Evolutionary conservation across 2,113 vertebrate species (phyloP).

Genomic region (Sphyrna mokarran): DNA sequence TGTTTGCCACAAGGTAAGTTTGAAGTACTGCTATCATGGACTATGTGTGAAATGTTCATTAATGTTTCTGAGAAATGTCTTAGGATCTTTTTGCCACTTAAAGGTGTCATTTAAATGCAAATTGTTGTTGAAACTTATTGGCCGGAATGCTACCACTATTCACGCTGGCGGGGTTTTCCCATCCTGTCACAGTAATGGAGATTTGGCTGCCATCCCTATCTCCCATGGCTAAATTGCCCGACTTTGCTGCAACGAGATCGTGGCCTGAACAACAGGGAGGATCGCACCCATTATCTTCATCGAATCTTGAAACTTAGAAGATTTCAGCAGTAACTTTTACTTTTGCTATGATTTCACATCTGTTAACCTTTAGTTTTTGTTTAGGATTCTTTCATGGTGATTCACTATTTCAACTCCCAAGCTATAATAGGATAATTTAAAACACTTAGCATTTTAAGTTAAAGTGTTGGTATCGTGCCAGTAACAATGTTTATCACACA

Average conservation of each 20-base stretch:
- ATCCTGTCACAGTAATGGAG: too few species aligned
- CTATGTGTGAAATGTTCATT: background rate
- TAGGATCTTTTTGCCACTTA: background rate
- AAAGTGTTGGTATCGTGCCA: background rate
- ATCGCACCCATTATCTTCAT: background rate
- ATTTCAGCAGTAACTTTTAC: constrained; percentile 34
- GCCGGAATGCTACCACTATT: too few species aligned
- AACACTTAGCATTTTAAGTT: background rate
- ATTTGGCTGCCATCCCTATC: too few species aligned
- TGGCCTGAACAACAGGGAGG: too few species aligned
- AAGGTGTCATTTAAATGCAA: background rate
- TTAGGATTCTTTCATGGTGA: constrained; percentile 46
- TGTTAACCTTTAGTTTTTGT: constrained; percentile 28
- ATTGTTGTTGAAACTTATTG: background rate
- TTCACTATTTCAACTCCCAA: background rate
- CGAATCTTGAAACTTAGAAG: background rate
- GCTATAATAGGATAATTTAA: background rate
- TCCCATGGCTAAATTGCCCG: too few species aligned
- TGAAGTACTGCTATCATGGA: background rate
- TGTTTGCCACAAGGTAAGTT: constrained; percentile 81
- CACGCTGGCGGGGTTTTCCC: too few species aligned
- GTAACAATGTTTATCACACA: constrained; percentile 13
- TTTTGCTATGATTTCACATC: background rate
- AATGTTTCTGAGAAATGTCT: background rate
- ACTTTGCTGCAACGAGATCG: too few species aligned